Conservation (phyloP, 2,888 invertebrate species). For the Blastobasis adustella region DNA sequence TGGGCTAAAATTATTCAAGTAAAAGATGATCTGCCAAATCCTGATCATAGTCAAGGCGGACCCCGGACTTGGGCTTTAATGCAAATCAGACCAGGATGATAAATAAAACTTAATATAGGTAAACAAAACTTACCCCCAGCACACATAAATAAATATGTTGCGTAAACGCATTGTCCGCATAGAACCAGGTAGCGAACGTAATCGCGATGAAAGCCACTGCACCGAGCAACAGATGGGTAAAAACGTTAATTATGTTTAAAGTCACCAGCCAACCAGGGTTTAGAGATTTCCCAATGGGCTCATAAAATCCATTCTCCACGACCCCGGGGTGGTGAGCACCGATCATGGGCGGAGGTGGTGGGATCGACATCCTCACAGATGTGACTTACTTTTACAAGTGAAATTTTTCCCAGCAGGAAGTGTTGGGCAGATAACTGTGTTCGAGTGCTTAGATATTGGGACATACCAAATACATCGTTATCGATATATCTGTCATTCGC, state of each 20-base stretch:
- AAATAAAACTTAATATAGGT: not conserved
- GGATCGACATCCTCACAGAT: not conserved
- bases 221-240: slow-evolving; percentile 35
- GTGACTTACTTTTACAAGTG: no score
- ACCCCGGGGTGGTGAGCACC: not conserved
- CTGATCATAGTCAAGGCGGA: no score
- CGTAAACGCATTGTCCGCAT: slow-evolving; percentile 1
- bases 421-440: no score
- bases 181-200: slow-evolving; percentile 11
- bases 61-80: no score
- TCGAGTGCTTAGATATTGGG: no score
- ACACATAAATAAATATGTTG: slow-evolving; percentile 43
- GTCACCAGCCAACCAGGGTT: slow-evolving; percentile 13
- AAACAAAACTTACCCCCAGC: slow-evolving; percentile 38
- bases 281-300: slow-evolving; percentile 4
- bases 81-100: no score
- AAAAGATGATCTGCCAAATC: no score
- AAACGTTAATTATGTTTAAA: slow-evolving; percentile 25
- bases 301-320: not conserved
- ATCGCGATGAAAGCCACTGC: slow-evolving; percentile 27
- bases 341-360: not conserved
- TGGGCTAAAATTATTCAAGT: no score
- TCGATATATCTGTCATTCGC: no score
- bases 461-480: no score
- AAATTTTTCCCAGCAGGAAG: no score